phyloP scores from a whole-genome alignment of 2,888 invertebrate species.

The Cryptus viduatorius region DNA sequence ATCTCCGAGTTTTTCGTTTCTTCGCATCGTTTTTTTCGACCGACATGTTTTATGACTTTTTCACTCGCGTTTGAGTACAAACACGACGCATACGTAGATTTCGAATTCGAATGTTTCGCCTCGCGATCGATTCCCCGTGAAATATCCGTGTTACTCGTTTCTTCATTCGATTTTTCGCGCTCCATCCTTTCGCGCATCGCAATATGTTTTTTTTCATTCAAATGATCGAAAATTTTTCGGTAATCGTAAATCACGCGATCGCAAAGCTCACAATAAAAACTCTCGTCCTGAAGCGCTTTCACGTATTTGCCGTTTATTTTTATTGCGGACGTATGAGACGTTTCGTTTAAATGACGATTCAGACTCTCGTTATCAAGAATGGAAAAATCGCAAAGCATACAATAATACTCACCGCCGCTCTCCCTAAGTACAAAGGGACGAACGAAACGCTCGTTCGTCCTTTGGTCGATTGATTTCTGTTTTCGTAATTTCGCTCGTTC shows the following conservation, averaged over 20 bases:
- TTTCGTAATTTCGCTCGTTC: not conserved
- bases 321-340: not conserved
- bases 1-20: too few relatives aligned
- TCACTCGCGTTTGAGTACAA: too few relatives aligned
- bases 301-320: not conserved
- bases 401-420: not conserved
- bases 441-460: not conserved
- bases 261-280: slow-evolving; percentile 17
- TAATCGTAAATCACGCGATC: not conserved
- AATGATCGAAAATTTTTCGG: not conserved
- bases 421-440: not conserved
- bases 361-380: not conserved
- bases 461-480: not conserved
- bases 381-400: not conserved
- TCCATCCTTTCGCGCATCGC: not conserved
- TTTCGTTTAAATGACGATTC: not conserved
- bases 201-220: not conserved
- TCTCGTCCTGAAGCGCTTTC: not conserved
- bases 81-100: too few relatives aligned
- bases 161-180: not conserved
- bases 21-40: too few relatives aligned
- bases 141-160: not conserved
- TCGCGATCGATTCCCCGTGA: not conserved
- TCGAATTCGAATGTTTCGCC: too few relatives aligned
- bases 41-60: too few relatives aligned